Evolutionary conservation across 92 coral and sea anemone species (phyloP).

Genomic region (Palythoa grandiflora): DNA sequence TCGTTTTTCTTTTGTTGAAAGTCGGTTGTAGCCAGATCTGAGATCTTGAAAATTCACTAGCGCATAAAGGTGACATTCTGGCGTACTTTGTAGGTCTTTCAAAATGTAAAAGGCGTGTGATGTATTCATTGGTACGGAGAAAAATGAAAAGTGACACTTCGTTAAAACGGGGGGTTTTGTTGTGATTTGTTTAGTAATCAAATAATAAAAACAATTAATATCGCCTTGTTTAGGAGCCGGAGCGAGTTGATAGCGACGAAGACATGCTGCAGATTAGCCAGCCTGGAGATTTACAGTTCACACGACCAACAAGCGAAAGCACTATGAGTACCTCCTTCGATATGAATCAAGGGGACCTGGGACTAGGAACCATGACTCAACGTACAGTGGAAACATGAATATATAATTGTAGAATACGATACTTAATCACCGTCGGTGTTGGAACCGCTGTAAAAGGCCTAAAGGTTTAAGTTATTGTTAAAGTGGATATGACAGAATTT

Average conservation of each 20-base stretch:
- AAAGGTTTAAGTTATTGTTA: not conserved
- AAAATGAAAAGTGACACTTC: too few species aligned
- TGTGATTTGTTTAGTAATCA: too few species aligned
- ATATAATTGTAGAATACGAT: not conserved
- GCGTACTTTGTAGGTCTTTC: too few species aligned
- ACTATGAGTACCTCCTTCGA: conserved; percentile 51
- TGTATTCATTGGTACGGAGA: too few species aligned
- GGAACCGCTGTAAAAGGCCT: not conserved
- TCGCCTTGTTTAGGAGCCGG: conserved; percentile 47
- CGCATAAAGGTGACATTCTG: too few species aligned
- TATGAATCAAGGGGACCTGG: conserved; percentile 92
- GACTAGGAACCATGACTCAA: conserved; percentile 77
- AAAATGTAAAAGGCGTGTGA: too few species aligned
- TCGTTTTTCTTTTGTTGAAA: too few species aligned
- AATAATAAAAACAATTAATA: not conserved
- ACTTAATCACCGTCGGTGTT: not conserved
- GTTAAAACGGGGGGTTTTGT: too few species aligned
- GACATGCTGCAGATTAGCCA: conserved; percentile 80
- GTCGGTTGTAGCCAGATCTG: too few species aligned
- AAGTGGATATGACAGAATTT: not conserved
- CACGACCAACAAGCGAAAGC: conserved; percentile 78
- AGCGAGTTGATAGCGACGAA: conserved; percentile 70
- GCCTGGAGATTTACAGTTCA: conserved; percentile 65
- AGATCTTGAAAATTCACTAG: too few species aligned
- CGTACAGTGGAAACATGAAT: conserved; percentile 26